phyloP scores from a whole-genome alignment of 2,113 vertebrate genomes.

The Puma concolor region DNA sequence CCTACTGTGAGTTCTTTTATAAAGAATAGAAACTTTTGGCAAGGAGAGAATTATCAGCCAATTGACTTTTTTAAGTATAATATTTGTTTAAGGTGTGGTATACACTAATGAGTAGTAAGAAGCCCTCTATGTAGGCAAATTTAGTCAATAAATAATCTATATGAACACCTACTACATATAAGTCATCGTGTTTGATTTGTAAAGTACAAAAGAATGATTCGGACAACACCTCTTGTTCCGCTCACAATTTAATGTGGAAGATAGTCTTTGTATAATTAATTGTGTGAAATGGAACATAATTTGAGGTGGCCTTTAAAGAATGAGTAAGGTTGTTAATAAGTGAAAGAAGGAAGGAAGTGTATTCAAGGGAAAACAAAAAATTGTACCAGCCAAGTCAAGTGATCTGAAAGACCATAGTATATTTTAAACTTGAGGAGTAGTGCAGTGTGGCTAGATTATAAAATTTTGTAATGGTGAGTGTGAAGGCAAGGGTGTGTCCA shows the following conservation, averaged over 20 bases:
- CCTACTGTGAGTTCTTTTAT: conserved; percentile 47
- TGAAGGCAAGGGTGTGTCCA: not conserved
- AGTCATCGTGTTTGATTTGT: not conserved
- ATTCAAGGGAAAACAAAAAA: conserved; percentile 16
- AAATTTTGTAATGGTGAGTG: not conserved
- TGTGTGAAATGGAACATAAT: not conserved
- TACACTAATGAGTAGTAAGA: not conserved
- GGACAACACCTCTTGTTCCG: not conserved
- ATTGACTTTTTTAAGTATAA: not conserved
- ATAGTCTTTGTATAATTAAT: not conserved
- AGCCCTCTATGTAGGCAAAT: conserved; percentile 6
- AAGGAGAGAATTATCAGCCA: conserved; percentile 47
- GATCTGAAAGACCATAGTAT: not conserved
- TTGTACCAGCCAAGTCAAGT: not conserved
- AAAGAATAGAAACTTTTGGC: conserved; percentile 55
- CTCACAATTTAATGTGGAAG: conserved; percentile 1
- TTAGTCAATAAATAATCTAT: conserved; percentile 15
- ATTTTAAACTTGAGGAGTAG: not conserved
- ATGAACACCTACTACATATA: not conserved
- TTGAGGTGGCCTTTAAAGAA: not conserved
- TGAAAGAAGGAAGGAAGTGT: not conserved
- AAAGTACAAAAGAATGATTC: not conserved
- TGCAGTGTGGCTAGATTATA: not conserved
- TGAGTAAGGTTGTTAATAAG: not conserved
- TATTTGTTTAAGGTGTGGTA: conserved; percentile 37